A percentile compares a stretch with the other conserved stretches of the same genome.
These are phyloP conservation scores for Mellivora capensis DNA, from an alignment of 2,113 vertebrate species.

Conservation along the genomic window DNA sequence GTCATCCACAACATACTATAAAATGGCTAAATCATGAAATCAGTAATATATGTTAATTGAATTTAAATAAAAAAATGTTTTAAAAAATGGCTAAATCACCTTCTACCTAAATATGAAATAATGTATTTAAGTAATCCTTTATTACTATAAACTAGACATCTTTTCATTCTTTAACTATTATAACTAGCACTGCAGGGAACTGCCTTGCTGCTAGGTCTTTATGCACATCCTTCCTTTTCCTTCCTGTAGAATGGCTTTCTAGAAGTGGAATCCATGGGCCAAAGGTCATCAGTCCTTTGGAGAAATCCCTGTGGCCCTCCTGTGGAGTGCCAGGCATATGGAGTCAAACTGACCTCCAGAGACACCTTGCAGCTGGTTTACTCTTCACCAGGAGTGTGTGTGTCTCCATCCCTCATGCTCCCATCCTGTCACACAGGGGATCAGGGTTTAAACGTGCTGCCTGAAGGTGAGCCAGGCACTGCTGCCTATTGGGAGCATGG, in stretches of 20 bases:
- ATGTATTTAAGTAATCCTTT: neutral
- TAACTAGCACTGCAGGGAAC: neutral
- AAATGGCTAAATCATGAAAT: neutral
- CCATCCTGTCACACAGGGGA: neutral
- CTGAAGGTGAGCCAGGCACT: neutral
- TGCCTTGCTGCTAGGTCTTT: neutral
- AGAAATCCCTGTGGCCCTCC: neutral
- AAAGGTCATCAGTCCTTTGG: neutral
- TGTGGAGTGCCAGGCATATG: neutral
- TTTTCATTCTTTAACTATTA: neutral
- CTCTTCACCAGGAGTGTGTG: neutral
- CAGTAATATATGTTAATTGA: neutral
- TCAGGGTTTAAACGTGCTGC: neutral
- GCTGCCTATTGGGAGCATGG: neutral
- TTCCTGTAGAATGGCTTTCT: neutral
- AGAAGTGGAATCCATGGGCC: neutral
- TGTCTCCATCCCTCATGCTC: neutral
- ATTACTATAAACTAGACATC: neutral
- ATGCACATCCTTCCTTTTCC: neutral
- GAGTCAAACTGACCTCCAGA: neutral
- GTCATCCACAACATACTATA: neutral
- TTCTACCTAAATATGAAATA: neutral
- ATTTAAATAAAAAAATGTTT: neutral
- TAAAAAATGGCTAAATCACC: neutral
- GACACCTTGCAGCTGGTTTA: neutral